Evolutionary conservation across 1,140 invertebrate genomes (phyloP).

Genomic region (Drosophila kepulauana): DNA sequence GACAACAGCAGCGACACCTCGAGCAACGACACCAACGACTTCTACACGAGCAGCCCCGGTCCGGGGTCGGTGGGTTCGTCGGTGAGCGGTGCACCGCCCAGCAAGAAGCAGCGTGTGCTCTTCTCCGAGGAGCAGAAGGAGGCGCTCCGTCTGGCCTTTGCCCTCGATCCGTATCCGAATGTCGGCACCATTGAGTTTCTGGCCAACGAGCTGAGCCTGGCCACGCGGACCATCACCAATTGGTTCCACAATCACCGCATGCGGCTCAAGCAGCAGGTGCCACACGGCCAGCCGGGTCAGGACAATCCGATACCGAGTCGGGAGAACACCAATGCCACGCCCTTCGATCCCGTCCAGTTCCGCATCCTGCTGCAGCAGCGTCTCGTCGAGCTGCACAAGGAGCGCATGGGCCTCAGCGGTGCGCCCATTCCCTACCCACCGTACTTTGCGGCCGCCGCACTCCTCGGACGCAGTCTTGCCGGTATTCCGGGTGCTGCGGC

Average conservation of each 20-base stretch:
- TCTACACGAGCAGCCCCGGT: slow-evolving; percentile 93
- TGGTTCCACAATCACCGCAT: slow-evolving; percentile 99
- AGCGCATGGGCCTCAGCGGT: slow-evolving; percentile 90
- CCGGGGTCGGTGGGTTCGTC: slow-evolving; percentile 86
- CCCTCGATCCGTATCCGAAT: slow-evolving; percentile 98
- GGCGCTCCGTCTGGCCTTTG: slow-evolving; percentile 96
- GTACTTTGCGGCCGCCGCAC: slow-evolving; percentile 90
- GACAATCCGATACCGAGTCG: slow-evolving; percentile 89
- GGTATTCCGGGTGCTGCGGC: slow-evolving; percentile 85
- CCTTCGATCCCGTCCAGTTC: slow-evolving; percentile 96
- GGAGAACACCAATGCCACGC: slow-evolving; percentile 88
- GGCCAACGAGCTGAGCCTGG: slow-evolving; percentile 95
- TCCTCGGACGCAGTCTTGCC: slow-evolving; percentile 88
- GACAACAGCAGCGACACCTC: slow-evolving; percentile 94
- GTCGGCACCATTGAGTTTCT: slow-evolving; percentile 98
- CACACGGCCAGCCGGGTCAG: slow-evolving; percentile 88
- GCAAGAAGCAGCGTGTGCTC: slow-evolving; percentile 96
- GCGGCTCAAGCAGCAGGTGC: slow-evolving; percentile 96
- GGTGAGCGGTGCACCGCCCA: slow-evolving; percentile 88
- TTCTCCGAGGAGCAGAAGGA: slow-evolving; percentile 99
- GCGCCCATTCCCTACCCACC: slow-evolving; percentile 90
- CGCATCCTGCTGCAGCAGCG: slow-evolving; percentile 94
- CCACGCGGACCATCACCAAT: slow-evolving; percentile 98
- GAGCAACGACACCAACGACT: slow-evolving; percentile 94
- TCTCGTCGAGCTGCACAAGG: slow-evolving; percentile 93